Evolutionary conservation across 2,888 invertebrate species (phyloP), one percentile per base, ranked within the genome.

Genomic region (Dasysyrphus tricinctus): DNA sequence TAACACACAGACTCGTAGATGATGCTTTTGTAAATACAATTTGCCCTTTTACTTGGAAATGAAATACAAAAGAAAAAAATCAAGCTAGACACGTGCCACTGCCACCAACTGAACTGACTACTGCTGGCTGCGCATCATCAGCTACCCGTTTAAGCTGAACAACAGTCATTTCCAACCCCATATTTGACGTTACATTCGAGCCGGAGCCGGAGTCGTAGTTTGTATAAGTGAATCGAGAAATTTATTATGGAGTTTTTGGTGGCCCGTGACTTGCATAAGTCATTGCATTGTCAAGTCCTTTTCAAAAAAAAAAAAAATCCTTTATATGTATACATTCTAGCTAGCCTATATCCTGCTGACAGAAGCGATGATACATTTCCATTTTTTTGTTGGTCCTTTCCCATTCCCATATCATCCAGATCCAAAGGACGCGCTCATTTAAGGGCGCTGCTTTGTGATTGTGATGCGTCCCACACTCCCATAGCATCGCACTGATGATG

Each of bases 231-330:
- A 82, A 86, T 86, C 65, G 86, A 76, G 82, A 86, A 82, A 78
- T 86, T 79, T 79, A 79, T 86, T 72, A 75, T 67, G 82, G 74
- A 61, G 61, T 70, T 81, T 78, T 74, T 70, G 73, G 75, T 73
- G 67, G 49, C 74, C 74, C 86, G 86, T 86, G 86, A 86, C 86
- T 82, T 86, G 86, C 81, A 86, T 86, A 82, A 81, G 82, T 86
- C 86, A 86, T 79, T 86, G 86, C 86, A 86, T 78, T 86, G 82
- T 82, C 78, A 80, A 82, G 70, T 78, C 54, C 42, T 76, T 29
- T 76, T 77, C 57, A 59, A 56, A 61, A 47, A 73, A 42, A 54
- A 63, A 69, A 56, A 73, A 57, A 42, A 11, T 14, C 5, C 47
- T 54, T 29, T 42, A 44, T 44, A 32, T 54, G 54, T 32, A 32